A percentile compares a stretch with the other conserved stretches of the same genome.
These are phyloP conservation scores for Sciurus carolinensis DNA, from an alignment of 2,797 vertebrate genomes.

Conservation along the genomic window DNA sequence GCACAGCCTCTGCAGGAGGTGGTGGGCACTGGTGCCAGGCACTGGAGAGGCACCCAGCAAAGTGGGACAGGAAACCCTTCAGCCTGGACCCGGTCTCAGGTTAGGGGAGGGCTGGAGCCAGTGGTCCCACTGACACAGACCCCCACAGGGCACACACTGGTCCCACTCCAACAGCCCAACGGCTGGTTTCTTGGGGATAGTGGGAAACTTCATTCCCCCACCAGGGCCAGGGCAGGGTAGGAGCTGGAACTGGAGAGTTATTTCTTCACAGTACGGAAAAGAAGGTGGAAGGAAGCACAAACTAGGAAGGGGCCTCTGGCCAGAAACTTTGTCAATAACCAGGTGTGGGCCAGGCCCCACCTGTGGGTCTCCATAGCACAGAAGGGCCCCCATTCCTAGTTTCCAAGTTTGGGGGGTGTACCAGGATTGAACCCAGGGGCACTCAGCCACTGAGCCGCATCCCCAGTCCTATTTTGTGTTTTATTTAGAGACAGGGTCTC, in stretches of 20 bases:
- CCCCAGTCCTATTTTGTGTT: too few relatives aligned
- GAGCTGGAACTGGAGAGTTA: background rate
- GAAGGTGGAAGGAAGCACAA: background rate
- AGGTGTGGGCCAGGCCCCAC: constrained; percentile 68
- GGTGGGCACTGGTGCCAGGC: background rate
- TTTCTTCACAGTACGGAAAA: constrained; percentile 82
- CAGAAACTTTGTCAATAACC: constrained; percentile 64
- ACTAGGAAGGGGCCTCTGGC: constrained; percentile 31
- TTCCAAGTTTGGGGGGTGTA: too few relatives aligned
- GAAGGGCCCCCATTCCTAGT: constrained; percentile 51
- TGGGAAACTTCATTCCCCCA: background rate
- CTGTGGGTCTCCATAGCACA: constrained; percentile 75
- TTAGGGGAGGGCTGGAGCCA: background rate
- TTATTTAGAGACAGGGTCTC: too few relatives aligned
- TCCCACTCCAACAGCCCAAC: background rate
- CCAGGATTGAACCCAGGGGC: too few relatives aligned
- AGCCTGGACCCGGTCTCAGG: constrained; percentile 17
- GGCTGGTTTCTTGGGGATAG: background rate
- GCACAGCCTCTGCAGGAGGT: background rate
- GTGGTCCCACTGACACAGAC: background rate
- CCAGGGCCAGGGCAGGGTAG: background rate
- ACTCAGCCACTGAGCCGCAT: too few relatives aligned
- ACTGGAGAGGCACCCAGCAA: background rate
- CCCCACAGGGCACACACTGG: background rate
- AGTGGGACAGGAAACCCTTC: background rate